These are phyloP conservation scores for Chlorops oryzae DNA, from an alignment of 1,140 invertebrate species.

Conservation along the genomic window DNA sequence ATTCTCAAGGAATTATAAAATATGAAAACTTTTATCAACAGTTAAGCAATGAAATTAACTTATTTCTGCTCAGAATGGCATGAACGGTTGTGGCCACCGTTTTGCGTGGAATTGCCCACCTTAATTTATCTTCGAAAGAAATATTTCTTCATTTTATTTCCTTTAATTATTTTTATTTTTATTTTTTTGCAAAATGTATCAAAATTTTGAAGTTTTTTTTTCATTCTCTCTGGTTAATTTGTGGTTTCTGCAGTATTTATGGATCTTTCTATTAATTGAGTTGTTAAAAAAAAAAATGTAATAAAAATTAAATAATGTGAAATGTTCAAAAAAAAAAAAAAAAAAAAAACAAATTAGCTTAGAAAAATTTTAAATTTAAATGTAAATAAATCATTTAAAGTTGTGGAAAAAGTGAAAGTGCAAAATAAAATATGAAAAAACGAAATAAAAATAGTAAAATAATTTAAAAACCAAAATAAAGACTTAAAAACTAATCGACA, in stretches of 20 bases:
- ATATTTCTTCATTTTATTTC: not conserved
- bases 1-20: no score
- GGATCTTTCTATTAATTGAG: not conserved
- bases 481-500: no score
- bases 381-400: slow-evolving; percentile 44
- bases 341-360: slow-evolving; percentile 26
- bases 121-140: not conserved
- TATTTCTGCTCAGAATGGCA: no score
- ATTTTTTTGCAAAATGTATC: not conserved
- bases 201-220: not conserved
- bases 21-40: no score
- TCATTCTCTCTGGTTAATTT: not conserved
- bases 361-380: slow-evolving; percentile 36
- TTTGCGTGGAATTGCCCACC: no score
- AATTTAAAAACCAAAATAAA: no score
- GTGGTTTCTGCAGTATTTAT: not conserved
- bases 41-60: no score
- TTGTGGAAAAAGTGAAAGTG: no score
- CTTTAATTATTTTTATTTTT: not conserved
- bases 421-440: no score
- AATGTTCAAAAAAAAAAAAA: slow-evolving; percentile 13
- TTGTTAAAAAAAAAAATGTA: slow-evolving; percentile 8
- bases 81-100: no score
- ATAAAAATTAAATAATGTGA: slow-evolving; percentile 18
- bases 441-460: no score